These are phyloP conservation scores for Poecilia latipinna DNA, from an alignment of 2,113 vertebrate genomes.

Conservation along the genomic window DNA sequence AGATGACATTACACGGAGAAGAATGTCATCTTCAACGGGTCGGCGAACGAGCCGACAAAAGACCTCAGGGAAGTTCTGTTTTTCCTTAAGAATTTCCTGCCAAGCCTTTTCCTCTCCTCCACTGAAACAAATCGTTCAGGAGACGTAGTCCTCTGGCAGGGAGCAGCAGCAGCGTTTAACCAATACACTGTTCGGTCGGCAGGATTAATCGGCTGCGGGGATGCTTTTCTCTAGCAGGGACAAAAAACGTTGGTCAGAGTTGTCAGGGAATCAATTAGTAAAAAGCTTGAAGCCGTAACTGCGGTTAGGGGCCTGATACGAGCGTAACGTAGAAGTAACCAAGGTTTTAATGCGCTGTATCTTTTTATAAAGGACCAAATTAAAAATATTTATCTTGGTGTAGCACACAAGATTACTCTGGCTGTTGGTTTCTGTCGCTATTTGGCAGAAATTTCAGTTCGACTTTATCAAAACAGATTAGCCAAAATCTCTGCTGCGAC, in stretches of 20 bases:
- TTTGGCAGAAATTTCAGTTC: neutral
- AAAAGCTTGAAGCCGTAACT: too few relatives aligned
- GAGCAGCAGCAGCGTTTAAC: neutral
- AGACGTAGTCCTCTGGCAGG: slow-evolving; percentile 27
- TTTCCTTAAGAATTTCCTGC: slow-evolving; percentile 74
- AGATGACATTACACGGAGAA: neutral
- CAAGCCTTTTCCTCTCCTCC: slow-evolving; percentile 74
- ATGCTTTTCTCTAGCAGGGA: too few relatives aligned
- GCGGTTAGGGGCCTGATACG: neutral
- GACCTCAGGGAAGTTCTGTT: slow-evolving; percentile 65
- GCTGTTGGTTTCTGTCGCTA: neutral
- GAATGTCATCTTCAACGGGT: neutral
- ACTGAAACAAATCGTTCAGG: slow-evolving; percentile 28
- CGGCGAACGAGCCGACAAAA: slow-evolving; percentile 32
- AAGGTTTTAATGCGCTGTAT: neutral
- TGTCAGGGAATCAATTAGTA: too few relatives aligned
- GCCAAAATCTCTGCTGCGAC: neutral
- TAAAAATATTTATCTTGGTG: neutral
- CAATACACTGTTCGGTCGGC: too few relatives aligned
- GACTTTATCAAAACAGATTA: neutral
- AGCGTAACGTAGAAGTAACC: neutral
- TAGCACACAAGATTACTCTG: too few relatives aligned
- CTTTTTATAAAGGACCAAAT: neutral
- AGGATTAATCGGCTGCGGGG: too few relatives aligned
- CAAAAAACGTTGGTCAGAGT: too few relatives aligned